phyloP scores from a whole-genome alignment of 1,140 invertebrate genomes.

The Fopius arisanus region DNA sequence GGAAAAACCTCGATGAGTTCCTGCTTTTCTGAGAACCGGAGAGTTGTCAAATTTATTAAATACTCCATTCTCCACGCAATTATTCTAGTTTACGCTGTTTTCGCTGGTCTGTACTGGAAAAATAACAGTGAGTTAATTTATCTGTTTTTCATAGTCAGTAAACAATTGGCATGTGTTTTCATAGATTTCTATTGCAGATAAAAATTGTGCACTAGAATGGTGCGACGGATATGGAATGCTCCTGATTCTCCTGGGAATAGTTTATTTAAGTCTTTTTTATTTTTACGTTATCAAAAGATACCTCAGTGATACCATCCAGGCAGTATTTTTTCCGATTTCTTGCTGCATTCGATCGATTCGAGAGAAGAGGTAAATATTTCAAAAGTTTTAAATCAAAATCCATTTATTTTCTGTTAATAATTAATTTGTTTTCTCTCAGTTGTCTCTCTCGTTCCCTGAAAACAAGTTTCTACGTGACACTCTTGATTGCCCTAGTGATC shows the following conservation, averaged over 20 bases:
- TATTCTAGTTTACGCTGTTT: slow-evolving; percentile 1
- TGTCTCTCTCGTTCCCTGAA: slow-evolving; percentile 6
- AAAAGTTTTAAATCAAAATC: too few species aligned
- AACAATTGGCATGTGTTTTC: not conserved
- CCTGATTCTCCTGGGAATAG: slow-evolving; percentile 71
- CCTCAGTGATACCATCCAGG: slow-evolving; percentile 59
- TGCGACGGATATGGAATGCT: slow-evolving; percentile 80
- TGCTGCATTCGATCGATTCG: not conserved
- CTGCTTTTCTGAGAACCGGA: not conserved
- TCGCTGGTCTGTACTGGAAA: slow-evolving; percentile 23
- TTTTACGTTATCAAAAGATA: slow-evolving; percentile 71
- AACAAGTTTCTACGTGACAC: slow-evolving; percentile 40
- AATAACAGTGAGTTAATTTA: slow-evolving; percentile 8
- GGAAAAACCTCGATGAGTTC: not conserved
- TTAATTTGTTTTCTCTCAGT: slow-evolving; percentile 27
- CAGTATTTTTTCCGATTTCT: slow-evolving; percentile 12
- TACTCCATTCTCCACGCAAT: not conserved
- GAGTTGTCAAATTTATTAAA: not conserved
- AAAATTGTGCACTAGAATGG: slow-evolving; percentile 55
- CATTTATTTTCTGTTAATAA: too few species aligned
- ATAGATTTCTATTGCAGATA: slow-evolving; percentile 44
- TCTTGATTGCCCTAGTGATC: slow-evolving; percentile 64
- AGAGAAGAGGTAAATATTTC: slow-evolving; percentile 31
- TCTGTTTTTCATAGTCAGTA: not conserved
- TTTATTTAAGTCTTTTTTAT: slow-evolving; percentile 74